Percentiles rank a stretch among this genome's conserved stretches.
These are phyloP conservation scores for Hipparchia semele DNA, from an alignment of 2,888 invertebrate species.

Conservation along the genomic window DNA sequence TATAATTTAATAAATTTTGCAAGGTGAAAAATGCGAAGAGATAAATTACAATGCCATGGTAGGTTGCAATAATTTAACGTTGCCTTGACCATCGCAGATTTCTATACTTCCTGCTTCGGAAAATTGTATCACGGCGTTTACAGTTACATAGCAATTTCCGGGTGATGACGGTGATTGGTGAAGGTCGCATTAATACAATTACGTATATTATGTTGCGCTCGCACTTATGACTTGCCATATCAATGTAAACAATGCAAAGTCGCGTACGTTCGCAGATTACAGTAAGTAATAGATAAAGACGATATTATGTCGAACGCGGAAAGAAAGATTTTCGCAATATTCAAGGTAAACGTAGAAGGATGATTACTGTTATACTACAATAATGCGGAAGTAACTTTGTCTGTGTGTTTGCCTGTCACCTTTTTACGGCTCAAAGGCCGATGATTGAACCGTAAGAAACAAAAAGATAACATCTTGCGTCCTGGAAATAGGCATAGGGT, in stretches of 20 bases:
- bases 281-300: conserved; percentile 25
- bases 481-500: too few relatives aligned
- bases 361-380: too few relatives aligned
- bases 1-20: not conserved
- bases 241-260: conserved; percentile 35
- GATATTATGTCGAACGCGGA: conserved; percentile 29
- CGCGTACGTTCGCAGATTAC: conserved; percentile 18
- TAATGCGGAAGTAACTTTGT: too few relatives aligned
- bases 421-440: too few relatives aligned
- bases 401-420: too few relatives aligned
- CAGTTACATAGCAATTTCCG: conserved; percentile 70
- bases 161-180: conserved; percentile 69
- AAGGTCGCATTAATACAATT: conserved; percentile 65
- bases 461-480: too few relatives aligned
- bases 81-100: conserved; percentile 66
- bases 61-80: conserved; percentile 65
- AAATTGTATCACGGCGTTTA: conserved; percentile 76
- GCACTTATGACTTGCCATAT: conserved; percentile 46
- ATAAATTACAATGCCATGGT: conserved; percentile 3
- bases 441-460: too few relatives aligned
- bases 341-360: conserved; percentile 13
- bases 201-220: conserved; percentile 46
- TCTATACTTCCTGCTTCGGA: conserved; percentile 76
- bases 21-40: not conserved
- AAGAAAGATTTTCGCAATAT: conserved; percentile 25